Evolutionary conservation across 2,797 vertebrate species (phyloP), one percentile per base, ranked within the genome.

Genomic region (Lutjanus argentimaculatus): DNA sequence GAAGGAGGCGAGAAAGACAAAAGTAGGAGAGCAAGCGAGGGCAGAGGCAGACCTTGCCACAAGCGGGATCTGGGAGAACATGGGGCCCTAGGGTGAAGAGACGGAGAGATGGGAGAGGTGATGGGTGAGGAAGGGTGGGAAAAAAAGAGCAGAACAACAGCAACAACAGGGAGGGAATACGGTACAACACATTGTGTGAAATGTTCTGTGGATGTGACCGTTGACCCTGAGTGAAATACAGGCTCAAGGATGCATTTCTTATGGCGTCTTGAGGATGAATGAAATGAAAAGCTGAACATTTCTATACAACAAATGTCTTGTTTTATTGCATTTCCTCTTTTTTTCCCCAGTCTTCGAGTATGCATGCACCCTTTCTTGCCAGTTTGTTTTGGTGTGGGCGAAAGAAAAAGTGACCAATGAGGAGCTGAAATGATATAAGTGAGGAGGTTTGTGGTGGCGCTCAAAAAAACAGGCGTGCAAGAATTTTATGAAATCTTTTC

Each of bases 31-130:
- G 59, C 65, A 21, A 79, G 85, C 16, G 67, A 81, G 85, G 75
- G 85, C 87, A 72, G 64, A 79, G 75, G 80, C 72, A 75, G 85
- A 92, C 81, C 88, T 93, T 83, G 87, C 89, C 89, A 83, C 1
- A 49, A 86, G 90, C 75, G 11, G 52, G 71, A 69, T 83, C 45
- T 79, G 74, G 83, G 57, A 86, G 82, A 90, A 90, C 78, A 86
- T 1, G 72, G 64, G 79, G 73, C 86, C 82, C 62, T 1, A 0
- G 83, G 90, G 63, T 72, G 84, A 52, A 7, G 82, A 73, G 76
- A 72, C 51, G 80, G 68, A 79, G 75, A 49, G 82, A 79, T 53
- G 30, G 75, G 53, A 61, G 79, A 80, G 80, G 77, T 66, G 67
- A 79, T 56, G 67, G 87, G 77, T 67, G 84, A 73, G 62, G 65